These are phyloP conservation scores for Dusona sp. DNA, from an alignment of 2,888 invertebrate species.

Conservation along the genomic window DNA sequence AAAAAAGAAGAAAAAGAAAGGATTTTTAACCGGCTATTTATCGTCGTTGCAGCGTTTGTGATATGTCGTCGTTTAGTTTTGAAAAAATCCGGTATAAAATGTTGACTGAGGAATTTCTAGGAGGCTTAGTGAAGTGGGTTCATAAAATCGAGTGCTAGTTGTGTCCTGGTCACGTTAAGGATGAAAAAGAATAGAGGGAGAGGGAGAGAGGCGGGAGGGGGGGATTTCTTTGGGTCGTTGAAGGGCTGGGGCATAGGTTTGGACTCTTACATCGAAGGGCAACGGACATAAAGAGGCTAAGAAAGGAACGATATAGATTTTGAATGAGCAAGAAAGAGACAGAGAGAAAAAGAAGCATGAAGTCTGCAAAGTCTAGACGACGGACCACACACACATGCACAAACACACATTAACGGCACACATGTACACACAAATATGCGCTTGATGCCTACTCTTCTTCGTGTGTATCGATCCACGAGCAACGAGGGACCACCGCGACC, in stretches of 20 bases:
- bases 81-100: not conserved
- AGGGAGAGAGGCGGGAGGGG: not conserved
- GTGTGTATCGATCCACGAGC: slow-evolving; percentile 68
- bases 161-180: slow-evolving; percentile 43
- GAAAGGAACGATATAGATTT: slow-evolving; percentile 2
- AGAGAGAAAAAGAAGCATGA: slow-evolving; percentile 33
- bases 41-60: not conserved
- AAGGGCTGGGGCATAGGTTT: slow-evolving; percentile 50
- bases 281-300: slow-evolving; percentile 13
- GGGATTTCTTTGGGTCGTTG: slow-evolving; percentile 41
- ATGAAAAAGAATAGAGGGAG: slow-evolving; percentile 8
- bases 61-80: not conserved
- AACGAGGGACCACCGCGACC: slow-evolving; percentile 64
- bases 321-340: slow-evolving; percentile 7
- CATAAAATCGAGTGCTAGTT: slow-evolving; percentile 43
- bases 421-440: slow-evolving; percentile 10
- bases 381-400: slow-evolving; percentile 40
- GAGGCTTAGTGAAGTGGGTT: slow-evolving; percentile 1
- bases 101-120: slow-evolving; percentile 1
- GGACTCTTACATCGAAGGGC: slow-evolving; percentile 32
- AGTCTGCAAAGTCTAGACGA: slow-evolving; percentile 62
- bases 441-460: slow-evolving; percentile 50
- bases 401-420: slow-evolving; percentile 14
- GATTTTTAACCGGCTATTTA: not conserved
- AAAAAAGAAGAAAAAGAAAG: not conserved